Evolutionary conservation across 2,888 invertebrate genomes (phyloP), one percentile per base, ranked within the genome.

Genomic region (Nymphalis c-album): DNA sequence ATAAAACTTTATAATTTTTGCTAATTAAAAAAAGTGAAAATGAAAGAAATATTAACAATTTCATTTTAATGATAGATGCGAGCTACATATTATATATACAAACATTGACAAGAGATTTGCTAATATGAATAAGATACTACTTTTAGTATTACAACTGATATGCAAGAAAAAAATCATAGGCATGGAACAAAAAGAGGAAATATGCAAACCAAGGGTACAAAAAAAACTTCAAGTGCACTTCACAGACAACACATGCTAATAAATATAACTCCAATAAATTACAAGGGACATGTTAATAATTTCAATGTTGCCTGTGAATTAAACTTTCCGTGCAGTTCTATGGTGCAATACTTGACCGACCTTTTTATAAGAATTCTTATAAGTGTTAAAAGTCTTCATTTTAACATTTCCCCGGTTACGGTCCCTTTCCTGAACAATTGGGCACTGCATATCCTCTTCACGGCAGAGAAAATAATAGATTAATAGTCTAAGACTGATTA

Each of bases 371-470:
- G 86, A 84, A 84, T 87, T 91, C 89, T 88, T 90, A 87, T 85
- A 82, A 87, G 80, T 82, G 86, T 85, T 90, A 83, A 85, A 77
- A 71, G 83, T 91, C 91, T 91, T 91, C 91, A 87, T 89, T 85
- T 88, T 91, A 80, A 85, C 76, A 79, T 85, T 85, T 76, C 90
- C 90, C 85, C 83, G 78, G 85, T 85, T 84, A 85, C 78, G 81
- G 76, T 85, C 86, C 82, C 83, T 88, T 84, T 86, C 87, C 86
- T 85, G 83, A 81, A 85, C 87, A 80, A 90, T 79, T 76, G 88
- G 88, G 90, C 88, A 90, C 91, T 91, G 90, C 91, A 91, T 91
- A 84, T 88, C 88, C 85, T 87, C 90, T 91, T 91, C 84, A 86
- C 75, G 81, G 79, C 80, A 78, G 78, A 86, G 85, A 87, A 87